Evolutionary conservation across 2,888 invertebrate genomes (phyloP).

Genomic region (Parascotia fuliginaria): DNA sequence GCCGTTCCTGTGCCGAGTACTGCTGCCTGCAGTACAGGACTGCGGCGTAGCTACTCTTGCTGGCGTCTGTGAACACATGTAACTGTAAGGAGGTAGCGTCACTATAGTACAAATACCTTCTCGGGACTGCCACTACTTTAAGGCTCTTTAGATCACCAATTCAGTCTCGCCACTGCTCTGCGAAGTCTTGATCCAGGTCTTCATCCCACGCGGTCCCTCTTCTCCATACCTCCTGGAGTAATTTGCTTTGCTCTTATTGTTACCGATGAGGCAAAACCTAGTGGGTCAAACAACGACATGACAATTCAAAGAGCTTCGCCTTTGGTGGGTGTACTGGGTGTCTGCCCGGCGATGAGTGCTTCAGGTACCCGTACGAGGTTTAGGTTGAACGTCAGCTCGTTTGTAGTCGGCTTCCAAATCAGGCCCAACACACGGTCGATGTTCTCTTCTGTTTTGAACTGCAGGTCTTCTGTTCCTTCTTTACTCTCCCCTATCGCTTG

Average conservation of each 20-base stretch:
- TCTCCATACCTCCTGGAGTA: neutral
- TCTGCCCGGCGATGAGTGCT: too few species aligned
- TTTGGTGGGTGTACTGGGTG: too few species aligned
- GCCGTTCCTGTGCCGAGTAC: too few species aligned
- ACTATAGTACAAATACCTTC: neutral
- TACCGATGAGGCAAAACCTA: neutral
- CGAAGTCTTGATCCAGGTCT: too few species aligned
- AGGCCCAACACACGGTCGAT: neutral
- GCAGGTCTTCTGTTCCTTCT: too few species aligned
- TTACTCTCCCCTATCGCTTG: neutral
- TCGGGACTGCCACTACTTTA: neutral
- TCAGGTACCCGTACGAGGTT: too few species aligned
- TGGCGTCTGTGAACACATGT: neutral
- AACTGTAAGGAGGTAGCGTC: neutral
- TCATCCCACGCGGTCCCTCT: too few species aligned
- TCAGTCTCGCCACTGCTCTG: neutral
- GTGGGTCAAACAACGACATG: too few species aligned
- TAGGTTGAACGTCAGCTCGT: too few species aligned
- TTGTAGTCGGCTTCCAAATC: neutral
- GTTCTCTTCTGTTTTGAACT: neutral
- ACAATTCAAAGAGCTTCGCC: too few species aligned
- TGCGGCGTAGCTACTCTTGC: too few species aligned
- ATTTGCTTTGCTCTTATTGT: neutral
- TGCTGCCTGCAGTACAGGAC: too few species aligned
- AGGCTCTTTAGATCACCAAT: neutral